These are phyloP conservation scores for Entelurus aequoreus DNA, from an alignment of 2,113 vertebrate species.

Conservation along the genomic window DNA sequence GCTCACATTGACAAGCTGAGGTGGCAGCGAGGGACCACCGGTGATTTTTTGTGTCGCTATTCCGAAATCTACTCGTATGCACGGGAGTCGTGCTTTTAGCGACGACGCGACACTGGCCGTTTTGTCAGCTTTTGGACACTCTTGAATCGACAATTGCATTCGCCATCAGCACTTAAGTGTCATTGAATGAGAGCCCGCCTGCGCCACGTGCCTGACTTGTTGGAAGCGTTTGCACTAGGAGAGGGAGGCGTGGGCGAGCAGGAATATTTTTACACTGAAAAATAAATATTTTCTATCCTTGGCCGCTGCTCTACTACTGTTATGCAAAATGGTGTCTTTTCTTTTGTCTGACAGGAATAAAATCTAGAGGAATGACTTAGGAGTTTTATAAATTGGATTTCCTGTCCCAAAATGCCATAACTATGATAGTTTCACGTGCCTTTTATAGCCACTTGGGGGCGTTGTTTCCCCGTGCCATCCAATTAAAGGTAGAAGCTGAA, in stretches of 20 bases:
- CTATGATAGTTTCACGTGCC: no score
- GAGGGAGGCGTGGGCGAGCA: conserved; percentile 48
- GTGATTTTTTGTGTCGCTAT: conserved; percentile 23
- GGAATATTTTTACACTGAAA: conserved; percentile 68
- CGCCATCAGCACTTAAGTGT: conserved; percentile 52
- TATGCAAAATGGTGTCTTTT: conserved; percentile 57
- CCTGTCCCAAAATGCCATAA: no score
- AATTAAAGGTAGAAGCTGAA: no score
- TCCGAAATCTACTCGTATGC: conserved; percentile 40
- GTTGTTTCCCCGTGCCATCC: no score
- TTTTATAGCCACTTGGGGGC: no score
- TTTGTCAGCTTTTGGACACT: neutral
- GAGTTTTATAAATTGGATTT: no score
- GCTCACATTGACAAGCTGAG: conserved; percentile 45
- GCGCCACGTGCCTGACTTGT: conserved; percentile 65
- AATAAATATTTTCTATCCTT: conserved; percentile 48
- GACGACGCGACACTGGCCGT: neutral
- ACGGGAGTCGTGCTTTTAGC: conserved; percentile 1
- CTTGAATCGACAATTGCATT: conserved; percentile 1
- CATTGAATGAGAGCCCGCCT: conserved; percentile 41
- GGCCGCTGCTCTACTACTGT: conserved; percentile 63
- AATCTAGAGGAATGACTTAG: conserved; percentile 15
- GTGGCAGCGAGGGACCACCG: conserved; percentile 54
- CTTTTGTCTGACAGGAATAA: conserved; percentile 53
- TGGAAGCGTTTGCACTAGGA: conserved; percentile 68